Evolutionary conservation across 2,797 vertebrate genomes (phyloP).

Genomic region (Platyrinchus mystaceus): DNA sequence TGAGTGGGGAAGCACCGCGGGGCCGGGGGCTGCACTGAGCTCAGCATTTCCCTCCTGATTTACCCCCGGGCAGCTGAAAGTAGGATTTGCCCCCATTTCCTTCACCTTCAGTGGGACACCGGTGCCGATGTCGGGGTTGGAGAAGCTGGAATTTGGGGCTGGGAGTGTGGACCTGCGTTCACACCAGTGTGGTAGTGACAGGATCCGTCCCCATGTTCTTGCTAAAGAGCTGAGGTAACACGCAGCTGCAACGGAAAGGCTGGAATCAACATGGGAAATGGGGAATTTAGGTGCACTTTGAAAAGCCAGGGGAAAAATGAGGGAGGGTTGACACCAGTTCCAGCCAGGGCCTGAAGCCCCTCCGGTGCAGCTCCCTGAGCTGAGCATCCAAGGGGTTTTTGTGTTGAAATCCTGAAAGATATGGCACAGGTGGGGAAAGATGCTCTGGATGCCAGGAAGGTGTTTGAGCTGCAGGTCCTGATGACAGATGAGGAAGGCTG

Average conservation of each 20-base stretch:
- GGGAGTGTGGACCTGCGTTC: rapidly evolving
- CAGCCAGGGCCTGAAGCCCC: background rate
- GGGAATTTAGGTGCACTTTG: background rate
- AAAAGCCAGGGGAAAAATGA: rapidly evolving
- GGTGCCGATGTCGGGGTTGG: rapidly evolving
- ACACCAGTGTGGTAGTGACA: rapidly evolving
- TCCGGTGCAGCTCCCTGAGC: rapidly evolving
- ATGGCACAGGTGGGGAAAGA: rapidly evolving
- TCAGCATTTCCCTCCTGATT: background rate
- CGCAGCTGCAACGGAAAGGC: rapidly evolving
- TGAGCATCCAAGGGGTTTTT: rapidly evolving
- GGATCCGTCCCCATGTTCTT: background rate
- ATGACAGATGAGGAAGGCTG: background rate
- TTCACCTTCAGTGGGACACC: rapidly evolving
- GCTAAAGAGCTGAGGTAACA: background rate
- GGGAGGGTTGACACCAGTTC: background rate
- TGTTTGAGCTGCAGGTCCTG: rapidly evolving
- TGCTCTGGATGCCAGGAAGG: background rate
- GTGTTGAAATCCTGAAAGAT: background rate
- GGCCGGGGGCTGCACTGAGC: rapidly evolving
- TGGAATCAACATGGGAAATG: background rate
- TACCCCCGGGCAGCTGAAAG: rapidly evolving
- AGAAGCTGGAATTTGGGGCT: rapidly evolving
- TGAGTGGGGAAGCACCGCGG: background rate
- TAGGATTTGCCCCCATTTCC: background rate